These are phyloP conservation scores for Mormyrus lacerda DNA, from an alignment of 2,113 vertebrate species.

Conservation along the genomic window DNA sequence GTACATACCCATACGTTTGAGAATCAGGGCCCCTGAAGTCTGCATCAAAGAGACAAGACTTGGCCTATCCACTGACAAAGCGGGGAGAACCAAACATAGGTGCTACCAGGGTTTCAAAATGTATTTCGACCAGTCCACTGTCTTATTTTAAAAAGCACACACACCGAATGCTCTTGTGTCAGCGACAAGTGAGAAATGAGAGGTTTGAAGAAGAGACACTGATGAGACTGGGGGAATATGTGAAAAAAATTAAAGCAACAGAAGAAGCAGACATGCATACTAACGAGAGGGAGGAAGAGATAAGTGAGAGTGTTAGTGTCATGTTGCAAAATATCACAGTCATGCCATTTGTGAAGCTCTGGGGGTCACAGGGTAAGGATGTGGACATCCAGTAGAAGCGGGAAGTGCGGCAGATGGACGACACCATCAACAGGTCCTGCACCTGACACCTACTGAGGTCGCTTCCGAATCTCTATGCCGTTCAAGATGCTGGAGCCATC, in stretches of 20 bases:
- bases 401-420: neutral
- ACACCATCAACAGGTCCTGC: neutral
- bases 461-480: neutral
- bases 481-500: neutral
- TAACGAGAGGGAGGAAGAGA: neutral
- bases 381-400: neutral
- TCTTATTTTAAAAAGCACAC: neutral
- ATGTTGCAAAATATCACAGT: neutral
- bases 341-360: neutral
- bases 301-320: neutral
- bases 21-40: neutral
- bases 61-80: neutral
- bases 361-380: neutral
- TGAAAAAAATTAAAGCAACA: neutral
- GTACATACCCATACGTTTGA: neutral
- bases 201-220: neutral
- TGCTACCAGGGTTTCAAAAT: neutral
- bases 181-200: neutral
- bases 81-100: neutral
- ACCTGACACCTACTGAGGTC: neutral
- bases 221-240: neutral
- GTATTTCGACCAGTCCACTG: neutral
- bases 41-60: neutral
- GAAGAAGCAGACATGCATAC: neutral
- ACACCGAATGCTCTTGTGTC: neutral